Conservation (phyloP, 1,140 invertebrate species). For the Harlomillsia oculata region DNA sequence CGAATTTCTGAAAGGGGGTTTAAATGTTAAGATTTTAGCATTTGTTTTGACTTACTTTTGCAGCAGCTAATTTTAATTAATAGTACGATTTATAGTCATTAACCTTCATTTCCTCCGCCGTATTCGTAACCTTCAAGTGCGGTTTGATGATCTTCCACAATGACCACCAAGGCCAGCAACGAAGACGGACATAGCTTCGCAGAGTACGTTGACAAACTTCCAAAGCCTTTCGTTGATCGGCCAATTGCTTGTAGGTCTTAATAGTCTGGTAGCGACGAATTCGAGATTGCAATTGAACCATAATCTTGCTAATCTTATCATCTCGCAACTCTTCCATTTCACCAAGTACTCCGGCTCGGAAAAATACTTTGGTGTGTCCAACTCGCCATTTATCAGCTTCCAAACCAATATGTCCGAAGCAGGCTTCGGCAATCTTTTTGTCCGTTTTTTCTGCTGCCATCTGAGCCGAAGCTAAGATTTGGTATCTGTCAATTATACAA, state of each 20-base stretch:
- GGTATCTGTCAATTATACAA: constrained; percentile 61
- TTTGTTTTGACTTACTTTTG: too few relatives aligned
- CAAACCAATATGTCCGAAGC: constrained; percentile 72
- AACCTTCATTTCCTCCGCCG: constrained; percentile 22
- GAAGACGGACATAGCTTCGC: constrained; percentile 9
- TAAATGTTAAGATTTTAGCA: too few relatives aligned
- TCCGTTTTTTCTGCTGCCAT: constrained; percentile 74
- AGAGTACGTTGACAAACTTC: constrained; percentile 19
- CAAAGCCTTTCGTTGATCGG: too few relatives aligned
- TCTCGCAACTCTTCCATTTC: constrained; percentile 59
- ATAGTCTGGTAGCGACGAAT: constrained; percentile 52
- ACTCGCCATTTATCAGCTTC: constrained; percentile 89
- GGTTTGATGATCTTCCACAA: constrained; percentile 28
- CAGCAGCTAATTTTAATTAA: too few relatives aligned
- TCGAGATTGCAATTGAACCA: constrained; percentile 53
- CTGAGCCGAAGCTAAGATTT: constrained; percentile 90
- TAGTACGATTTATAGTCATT: too few relatives aligned
- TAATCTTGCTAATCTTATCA: constrained; percentile 55
- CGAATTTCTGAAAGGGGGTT: too few relatives aligned
- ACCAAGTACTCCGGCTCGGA: constrained; percentile 57
- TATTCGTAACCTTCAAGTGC: constrained; percentile 13
- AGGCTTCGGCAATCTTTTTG: constrained; percentile 66
- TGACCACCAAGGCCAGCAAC: constrained; percentile 24
- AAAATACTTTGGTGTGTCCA: constrained; percentile 88
- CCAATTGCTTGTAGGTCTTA: constrained; percentile 34